phyloP scores from a whole-genome alignment of 2,113 vertebrate species.

The Macquaria ambigua region DNA sequence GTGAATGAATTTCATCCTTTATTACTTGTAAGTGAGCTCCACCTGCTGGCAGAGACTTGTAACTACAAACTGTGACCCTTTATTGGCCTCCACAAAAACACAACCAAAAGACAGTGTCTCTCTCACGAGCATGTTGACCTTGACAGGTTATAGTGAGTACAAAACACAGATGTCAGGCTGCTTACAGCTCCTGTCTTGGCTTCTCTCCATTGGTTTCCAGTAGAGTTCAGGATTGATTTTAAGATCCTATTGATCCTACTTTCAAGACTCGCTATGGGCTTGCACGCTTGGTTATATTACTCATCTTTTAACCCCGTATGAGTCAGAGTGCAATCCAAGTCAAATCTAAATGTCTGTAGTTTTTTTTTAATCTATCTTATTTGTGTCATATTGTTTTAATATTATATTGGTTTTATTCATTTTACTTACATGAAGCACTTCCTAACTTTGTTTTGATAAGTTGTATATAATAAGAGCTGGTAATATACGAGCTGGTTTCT shows the following conservation, averaged over 20 bases:
- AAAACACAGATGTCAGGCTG: not conserved
- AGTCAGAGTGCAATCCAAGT: not conserved
- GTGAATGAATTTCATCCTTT: not conserved
- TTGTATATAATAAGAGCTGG: not conserved
- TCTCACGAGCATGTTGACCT: not conserved
- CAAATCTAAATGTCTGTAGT: too few relatives aligned
- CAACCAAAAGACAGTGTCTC: not conserved
- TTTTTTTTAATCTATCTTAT: not conserved
- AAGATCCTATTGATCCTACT: not conserved
- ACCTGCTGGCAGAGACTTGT: constrained; percentile 44
- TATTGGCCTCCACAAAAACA: constrained; percentile 22
- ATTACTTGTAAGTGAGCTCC: constrained; percentile 38
- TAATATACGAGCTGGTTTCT: not conserved
- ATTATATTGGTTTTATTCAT: too few relatives aligned
- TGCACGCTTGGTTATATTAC: not conserved
- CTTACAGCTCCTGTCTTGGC: not conserved
- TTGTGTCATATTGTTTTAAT: not conserved
- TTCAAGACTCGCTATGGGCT: not conserved
- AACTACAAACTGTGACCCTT: constrained; percentile 37
- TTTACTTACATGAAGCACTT: not conserved
- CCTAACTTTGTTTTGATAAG: not conserved
- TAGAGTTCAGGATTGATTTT: constrained; percentile 9
- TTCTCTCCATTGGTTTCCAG: not conserved
- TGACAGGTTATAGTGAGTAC: not conserved
- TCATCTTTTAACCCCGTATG: not conserved